Evolutionary conservation across 1,140 invertebrate species (phyloP).

Genomic region (Gonatopus flavifemur): DNA sequence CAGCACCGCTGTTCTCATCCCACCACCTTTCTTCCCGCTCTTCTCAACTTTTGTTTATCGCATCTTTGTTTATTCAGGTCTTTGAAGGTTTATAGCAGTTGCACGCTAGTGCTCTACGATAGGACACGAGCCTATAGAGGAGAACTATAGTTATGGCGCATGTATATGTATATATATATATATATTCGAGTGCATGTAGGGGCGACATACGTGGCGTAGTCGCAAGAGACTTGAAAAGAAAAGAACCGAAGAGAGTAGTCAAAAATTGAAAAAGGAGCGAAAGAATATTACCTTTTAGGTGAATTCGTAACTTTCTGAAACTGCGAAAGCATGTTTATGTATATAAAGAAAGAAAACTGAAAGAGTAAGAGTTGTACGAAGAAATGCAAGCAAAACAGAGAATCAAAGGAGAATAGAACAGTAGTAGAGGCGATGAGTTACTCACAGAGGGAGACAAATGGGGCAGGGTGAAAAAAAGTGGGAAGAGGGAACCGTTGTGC

Average conservation of each 20-base stretch:
- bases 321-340: not conserved
- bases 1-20: not conserved
- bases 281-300: not conserved
- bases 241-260: slow-evolving; percentile 3
- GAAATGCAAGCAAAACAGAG: not conserved
- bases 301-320: slow-evolving; percentile 3
- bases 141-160: too few relatives aligned
- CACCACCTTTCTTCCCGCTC: not conserved
- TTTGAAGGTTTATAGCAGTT: not conserved
- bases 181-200: slow-evolving; percentile 3
- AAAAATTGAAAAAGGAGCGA: slow-evolving; percentile 14
- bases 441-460: not conserved
- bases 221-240: slow-evolving; percentile 12
- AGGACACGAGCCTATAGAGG: slow-evolving; percentile 3
- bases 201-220: slow-evolving; percentile 13
- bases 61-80: not conserved
- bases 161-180: too few relatives aligned
- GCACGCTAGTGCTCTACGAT: not conserved
- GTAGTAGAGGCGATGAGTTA: not conserved
- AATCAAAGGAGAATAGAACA: not conserved
- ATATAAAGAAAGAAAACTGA: not conserved
- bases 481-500: not conserved
- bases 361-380: not conserved
- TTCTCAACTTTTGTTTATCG: not conserved
- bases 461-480: not conserved